These are phyloP conservation scores for human DNA, from an alignment of 2,113 vertebrate species.

Conservation along the genomic window GRCh38 chr5:42551001-42551500, in stretches of 20 bases:
- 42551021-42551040: background rate
- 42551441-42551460: background rate
- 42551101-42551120: background rate
- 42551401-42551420: background rate
- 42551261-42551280: background rate
- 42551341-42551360: background rate
- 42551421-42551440: background rate
- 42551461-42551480: background rate
- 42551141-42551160: background rate
- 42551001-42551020: background rate
- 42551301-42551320: background rate
- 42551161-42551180: too few relatives aligned
- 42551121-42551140: too few relatives aligned
- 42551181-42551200: background rate
- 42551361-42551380: background rate
- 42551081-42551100: background rate
- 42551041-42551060: background rate
- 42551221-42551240: background rate
- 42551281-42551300: background rate
- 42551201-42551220: background rate
- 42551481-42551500: background rate
- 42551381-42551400: background rate
- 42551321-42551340: background rate
- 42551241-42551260: background rate
- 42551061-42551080: fast-evolving